Evolutionary conservation across 2,888 invertebrate species (phyloP), one percentile per base, ranked within the genome.

Genomic region (Tetheella fluctuosa): DNA sequence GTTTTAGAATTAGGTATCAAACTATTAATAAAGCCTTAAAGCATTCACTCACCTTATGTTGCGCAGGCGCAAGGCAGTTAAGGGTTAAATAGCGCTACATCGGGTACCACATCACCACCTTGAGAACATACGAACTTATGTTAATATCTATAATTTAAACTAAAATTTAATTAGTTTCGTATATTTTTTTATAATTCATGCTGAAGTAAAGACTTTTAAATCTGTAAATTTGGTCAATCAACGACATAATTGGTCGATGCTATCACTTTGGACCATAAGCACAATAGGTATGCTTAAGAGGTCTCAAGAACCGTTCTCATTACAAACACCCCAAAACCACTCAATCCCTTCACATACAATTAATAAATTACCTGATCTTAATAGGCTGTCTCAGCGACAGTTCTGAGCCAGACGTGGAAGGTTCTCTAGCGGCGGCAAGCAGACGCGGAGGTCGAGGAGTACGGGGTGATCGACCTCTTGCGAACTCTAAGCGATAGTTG

Each of bases 401-500:
- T 59, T 93, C 93, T 0, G 91, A 91, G 66, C 92, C 92, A 0
- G 91, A 89, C 59, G 86, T 83, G 73, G 89, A 88, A 30, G 89
- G 88, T 10, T 85, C 80, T 48, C 86, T 78, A 4, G 90, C 65
- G 59, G 89, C 84, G 66, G 85, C 23, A 20, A 89, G 81, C 42
- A 89, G 81, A 62, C 91, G 89, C 56, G 90, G 90, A 1, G 90
- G 73, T 63, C 89, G 89, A 64, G 91, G 92, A 2, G 92, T 86
- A 74, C 89, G 88, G 58, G 90, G 90, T 23, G 94, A 94, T 71
- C 94, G 92, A 0, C 96, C 96, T 72, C 95, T 94, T 30, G 96
- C 96, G 91, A 96, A 96, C 90, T 96, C 95, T 84, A 94, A 94
- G 74, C 96, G 93, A 88, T 96, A 96, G 93, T 96, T 96, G 84